Evolutionary conservation across 2,113 vertebrate genomes (phyloP).

Genomic region (Brachionichthys hirsutus): DNA sequence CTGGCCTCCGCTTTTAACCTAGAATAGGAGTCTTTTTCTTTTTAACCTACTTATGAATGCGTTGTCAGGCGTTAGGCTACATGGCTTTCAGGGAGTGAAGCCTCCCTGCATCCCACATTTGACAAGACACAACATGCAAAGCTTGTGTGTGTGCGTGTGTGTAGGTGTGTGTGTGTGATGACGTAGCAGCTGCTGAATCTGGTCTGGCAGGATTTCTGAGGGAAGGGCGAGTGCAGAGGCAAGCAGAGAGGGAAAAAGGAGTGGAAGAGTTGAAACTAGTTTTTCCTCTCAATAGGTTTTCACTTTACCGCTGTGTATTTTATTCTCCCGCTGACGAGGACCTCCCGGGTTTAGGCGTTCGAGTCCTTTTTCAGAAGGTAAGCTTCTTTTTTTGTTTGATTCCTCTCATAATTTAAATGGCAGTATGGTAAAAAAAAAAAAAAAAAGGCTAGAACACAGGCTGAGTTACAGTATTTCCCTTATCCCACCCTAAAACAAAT

Average conservation of each 20-base stretch:
- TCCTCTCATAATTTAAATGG: too few species aligned
- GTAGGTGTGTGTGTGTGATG: constrained; percentile 39
- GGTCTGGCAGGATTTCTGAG: constrained; percentile 66
- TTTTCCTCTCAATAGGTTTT: not conserved
- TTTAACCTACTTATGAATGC: constrained; percentile 35
- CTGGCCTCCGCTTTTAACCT: not conserved
- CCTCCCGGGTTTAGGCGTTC: not conserved
- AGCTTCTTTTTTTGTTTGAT: constrained; percentile 8
- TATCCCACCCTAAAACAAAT: constrained; percentile 1
- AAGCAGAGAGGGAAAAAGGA: constrained; percentile 26
- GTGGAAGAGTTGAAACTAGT: constrained; percentile 1
- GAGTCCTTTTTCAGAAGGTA: constrained; percentile 39
- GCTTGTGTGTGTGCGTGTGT: constrained; percentile 3
- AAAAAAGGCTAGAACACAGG: not conserved
- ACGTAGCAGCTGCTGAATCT: constrained; percentile 53
- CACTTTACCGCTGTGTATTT: not conserved
- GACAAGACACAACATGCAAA: constrained; percentile 36
- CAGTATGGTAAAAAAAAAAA: too few species aligned
- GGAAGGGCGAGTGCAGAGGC: constrained; percentile 22
- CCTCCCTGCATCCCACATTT: not conserved
- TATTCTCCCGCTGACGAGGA: constrained; percentile 1
- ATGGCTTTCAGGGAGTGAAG: constrained; percentile 15
- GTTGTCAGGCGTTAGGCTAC: constrained; percentile 30
- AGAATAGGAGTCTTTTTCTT: constrained; percentile 20
- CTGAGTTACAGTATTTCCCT: not conserved